Conservation (phyloP, 2,113 vertebrate species). For the Albula goreensis region DNA sequence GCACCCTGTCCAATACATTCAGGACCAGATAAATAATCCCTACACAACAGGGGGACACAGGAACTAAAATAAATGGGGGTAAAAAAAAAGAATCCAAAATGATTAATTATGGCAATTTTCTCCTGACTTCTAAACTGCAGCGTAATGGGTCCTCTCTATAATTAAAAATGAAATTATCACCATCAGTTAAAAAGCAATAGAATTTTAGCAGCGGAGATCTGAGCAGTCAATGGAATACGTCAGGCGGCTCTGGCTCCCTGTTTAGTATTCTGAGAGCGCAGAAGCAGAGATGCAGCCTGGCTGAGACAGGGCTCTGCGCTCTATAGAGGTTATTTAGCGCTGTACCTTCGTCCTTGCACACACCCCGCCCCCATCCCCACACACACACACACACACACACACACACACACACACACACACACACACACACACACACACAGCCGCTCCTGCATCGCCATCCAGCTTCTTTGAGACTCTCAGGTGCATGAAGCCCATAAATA, state of each 20-base stretch:
- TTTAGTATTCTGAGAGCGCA: slow-evolving; percentile 24
- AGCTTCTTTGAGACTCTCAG: slow-evolving; percentile 21
- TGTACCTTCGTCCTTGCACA: slow-evolving; percentile 18
- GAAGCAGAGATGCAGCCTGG: slow-evolving; percentile 13
- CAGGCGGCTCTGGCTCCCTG: not conserved
- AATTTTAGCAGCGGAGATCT: not conserved
- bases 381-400: too few species aligned
- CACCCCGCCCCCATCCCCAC: not conserved
- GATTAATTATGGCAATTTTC: slow-evolving; percentile 33
- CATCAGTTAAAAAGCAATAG: slow-evolving; percentile 28
- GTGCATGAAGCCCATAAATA: slow-evolving; percentile 23
- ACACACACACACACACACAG: too few species aligned
- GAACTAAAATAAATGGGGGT: slow-evolving; percentile 17
- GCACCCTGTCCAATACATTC: not conserved
- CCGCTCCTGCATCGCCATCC: not conserved
- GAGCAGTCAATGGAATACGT: not conserved
- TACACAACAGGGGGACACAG: not conserved
- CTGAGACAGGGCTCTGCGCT: not conserved
- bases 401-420: too few species aligned
- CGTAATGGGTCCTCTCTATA: slow-evolving; percentile 29
- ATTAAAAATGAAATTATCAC: slow-evolving; percentile 36
- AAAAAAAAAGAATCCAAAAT: slow-evolving; percentile 8
- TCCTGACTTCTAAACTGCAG: slow-evolving; percentile 29
- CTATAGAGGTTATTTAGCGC: slow-evolving; percentile 26
- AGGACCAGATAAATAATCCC: slow-evolving; percentile 12